Percentiles rank a stretch among this genome's conserved stretches.
Evolutionary conservation across 2,797 vertebrate species (phyloP).

Genomic region (Xiphophorus birchmanni): DNA sequence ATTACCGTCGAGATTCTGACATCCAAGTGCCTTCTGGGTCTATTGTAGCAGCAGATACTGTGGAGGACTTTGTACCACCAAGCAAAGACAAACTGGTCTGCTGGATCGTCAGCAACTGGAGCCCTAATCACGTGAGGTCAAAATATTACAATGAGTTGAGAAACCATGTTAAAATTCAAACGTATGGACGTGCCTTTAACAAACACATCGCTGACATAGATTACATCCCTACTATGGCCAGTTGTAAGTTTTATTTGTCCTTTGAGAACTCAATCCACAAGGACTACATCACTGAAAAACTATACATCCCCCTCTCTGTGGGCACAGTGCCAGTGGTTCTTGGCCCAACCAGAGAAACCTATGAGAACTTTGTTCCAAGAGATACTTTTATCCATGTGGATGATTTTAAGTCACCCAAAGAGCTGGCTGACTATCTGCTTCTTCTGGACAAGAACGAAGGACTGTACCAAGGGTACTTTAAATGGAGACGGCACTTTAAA

Average conservation of each 20-base stretch:
- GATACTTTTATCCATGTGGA: slow-evolving; percentile 97
- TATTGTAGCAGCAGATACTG: slow-evolving; percentile 84
- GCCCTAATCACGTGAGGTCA: not conserved
- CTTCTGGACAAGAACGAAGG: slow-evolving; percentile 94
- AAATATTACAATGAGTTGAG: slow-evolving; percentile 96
- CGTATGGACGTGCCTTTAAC: slow-evolving; percentile 93
- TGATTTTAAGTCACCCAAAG: slow-evolving; percentile 93
- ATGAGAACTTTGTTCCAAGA: slow-evolving; percentile 95
- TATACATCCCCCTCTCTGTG: slow-evolving; percentile 93
- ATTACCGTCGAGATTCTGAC: slow-evolving; percentile 94
- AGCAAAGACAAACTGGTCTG: slow-evolving; percentile 93
- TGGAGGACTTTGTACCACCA: slow-evolving; percentile 89
- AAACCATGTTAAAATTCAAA: slow-evolving; percentile 80
- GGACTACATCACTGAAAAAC: slow-evolving; percentile 98
- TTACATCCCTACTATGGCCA: slow-evolving; percentile 91
- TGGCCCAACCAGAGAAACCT: slow-evolving; percentile 92
- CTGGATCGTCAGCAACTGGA: slow-evolving; percentile 99
- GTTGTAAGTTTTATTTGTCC: slow-evolving; percentile 96
- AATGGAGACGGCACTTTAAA: slow-evolving; percentile 94
- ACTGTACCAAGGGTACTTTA: slow-evolving; percentile 93
- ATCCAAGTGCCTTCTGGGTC: slow-evolving; percentile 97
- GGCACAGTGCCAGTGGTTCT: slow-evolving; percentile 94
- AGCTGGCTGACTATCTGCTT: slow-evolving; percentile 93
- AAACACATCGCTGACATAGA: slow-evolving; percentile 90
- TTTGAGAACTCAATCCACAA: slow-evolving; percentile 99